Base-by-base conservation (phyloP, 1,140 invertebrate species). In the Eufriesea mexicana region DNA sequence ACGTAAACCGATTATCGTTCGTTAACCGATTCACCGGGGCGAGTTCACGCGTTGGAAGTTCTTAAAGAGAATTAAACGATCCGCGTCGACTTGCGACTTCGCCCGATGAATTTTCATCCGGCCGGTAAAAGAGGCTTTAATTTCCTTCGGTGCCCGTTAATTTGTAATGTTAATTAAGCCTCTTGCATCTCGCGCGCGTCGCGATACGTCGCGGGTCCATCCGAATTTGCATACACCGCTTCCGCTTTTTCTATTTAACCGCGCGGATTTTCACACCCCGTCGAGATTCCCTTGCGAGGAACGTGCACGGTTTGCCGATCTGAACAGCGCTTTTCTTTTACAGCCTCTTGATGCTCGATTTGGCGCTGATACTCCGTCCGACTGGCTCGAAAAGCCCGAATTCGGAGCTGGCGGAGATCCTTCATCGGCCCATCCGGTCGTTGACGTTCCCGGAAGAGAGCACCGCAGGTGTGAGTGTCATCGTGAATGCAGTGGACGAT, bases 361-460 rank as follows among this genome's bases (percentile, higher is more conserved):
- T 87, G 74, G 25, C 28, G 49, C 18, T 79, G 75, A 64, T 79
- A 1, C 55, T 59, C 7, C 35, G 25, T n/a, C 4, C 42, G 57
- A 67, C 18, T 0, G 10, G 12, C 16, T 72, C 87, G 62, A 88
- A 82, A 20, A 42, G 12, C 16, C 23, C 35, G 61, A 93, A 91
- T 86, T 94, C 94, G 55, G 89, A 94, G 83, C 91, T 94, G 25
- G 92, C 94, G 9, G 85, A 90, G 83, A 89, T 93, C 47, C 89
- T 94, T 14, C 93, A 94, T 70, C 89, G 94, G 78, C 93, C 94
- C 16, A 93, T 94, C 66, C 91, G 93, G 71, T 88, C 90, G 14
- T 74, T 94, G 49, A 84, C 91, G 20, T 94, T 89, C 86, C 93
- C 93, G n/a, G 83, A 91, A 45, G 86, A 84, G 70, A 94, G 94